Conservation (phyloP, 2,797 vertebrate genomes). For the Rhabdomys pumilio region DNA sequence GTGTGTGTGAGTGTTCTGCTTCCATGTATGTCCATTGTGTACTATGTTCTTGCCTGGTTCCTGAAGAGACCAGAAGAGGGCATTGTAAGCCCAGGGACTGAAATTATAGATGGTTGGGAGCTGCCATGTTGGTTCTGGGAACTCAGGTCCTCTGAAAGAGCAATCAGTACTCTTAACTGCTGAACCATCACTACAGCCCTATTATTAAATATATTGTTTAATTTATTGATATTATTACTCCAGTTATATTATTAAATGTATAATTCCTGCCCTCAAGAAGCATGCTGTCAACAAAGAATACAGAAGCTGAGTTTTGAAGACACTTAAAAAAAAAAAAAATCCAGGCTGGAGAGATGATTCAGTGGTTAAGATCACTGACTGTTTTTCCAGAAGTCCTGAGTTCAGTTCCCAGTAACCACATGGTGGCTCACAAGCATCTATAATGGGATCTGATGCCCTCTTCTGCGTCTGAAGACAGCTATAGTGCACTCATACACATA, state of each 20-base stretch:
- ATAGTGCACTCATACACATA: no score
- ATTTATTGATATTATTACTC: neutral
- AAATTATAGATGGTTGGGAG: neutral
- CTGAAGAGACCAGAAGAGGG: neutral
- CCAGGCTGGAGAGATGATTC: no score
- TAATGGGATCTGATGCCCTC: no score
- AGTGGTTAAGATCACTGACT: no score
- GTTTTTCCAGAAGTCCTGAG: no score
- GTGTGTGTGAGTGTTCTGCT: neutral
- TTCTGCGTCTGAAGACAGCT: no score
- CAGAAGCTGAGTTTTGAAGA: slow-evolving; percentile 28
- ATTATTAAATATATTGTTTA: neutral
- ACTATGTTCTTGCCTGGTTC: neutral
- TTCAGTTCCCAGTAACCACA: no score
- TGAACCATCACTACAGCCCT: neutral
- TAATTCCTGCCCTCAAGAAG: neutral
- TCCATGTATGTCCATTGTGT: neutral
- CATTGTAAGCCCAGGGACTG: neutral
- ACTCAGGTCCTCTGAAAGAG: neutral
- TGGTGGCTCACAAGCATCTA: neutral
- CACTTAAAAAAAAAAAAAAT: neutral
- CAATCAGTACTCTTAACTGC: neutral
- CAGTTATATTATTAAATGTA: neutral
- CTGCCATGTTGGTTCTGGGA: neutral
- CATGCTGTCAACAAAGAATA: slow-evolving; percentile 12